A percentile compares a stretch with the other conserved stretches of the same genome.
These are phyloP conservation scores for Semaprochilodus insignis DNA, from an alignment of 2,797 vertebrate genomes.

Conservation along the genomic window DNA sequence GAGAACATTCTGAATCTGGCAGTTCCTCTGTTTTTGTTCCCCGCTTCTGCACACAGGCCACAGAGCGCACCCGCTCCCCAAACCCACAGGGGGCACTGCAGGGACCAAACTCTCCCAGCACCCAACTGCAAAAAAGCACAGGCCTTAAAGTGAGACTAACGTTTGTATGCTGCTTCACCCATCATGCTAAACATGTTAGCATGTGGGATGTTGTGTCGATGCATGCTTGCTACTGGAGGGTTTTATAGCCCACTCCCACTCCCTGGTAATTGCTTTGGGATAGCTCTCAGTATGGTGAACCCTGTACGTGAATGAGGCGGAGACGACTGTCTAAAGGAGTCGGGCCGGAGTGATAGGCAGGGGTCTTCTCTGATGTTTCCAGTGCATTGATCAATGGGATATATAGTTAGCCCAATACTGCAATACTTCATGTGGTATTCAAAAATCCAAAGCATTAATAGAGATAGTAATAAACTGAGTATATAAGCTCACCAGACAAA, in stretches of 20 bases:
- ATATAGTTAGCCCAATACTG: too few species aligned
- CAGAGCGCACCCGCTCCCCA: conserved; percentile 70
- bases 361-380: too few species aligned
- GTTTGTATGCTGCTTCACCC: not conserved
- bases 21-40: conserved; percentile 54
- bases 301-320: not conserved
- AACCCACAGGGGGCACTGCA: conserved; percentile 78
- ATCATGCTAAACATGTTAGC: not conserved
- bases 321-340: not conserved
- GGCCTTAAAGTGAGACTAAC: not conserved
- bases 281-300: not conserved
- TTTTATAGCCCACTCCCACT: not conserved
- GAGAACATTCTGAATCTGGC: conserved; percentile 60
- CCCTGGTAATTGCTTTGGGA: not conserved
- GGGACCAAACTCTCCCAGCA: conserved; percentile 69
- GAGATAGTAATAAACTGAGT: too few species aligned
- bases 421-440: too few species aligned
- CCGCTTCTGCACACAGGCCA: conserved; percentile 73
- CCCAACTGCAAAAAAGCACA: conserved; percentile 71
- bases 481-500: too few species aligned
- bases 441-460: too few species aligned
- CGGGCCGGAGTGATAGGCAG: too few species aligned
- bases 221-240: not conserved
- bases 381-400: too few species aligned
- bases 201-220: not conserved